Conservation (phyloP, 2,888 invertebrate genomes). For the Gymnocheta viridis region DNA sequence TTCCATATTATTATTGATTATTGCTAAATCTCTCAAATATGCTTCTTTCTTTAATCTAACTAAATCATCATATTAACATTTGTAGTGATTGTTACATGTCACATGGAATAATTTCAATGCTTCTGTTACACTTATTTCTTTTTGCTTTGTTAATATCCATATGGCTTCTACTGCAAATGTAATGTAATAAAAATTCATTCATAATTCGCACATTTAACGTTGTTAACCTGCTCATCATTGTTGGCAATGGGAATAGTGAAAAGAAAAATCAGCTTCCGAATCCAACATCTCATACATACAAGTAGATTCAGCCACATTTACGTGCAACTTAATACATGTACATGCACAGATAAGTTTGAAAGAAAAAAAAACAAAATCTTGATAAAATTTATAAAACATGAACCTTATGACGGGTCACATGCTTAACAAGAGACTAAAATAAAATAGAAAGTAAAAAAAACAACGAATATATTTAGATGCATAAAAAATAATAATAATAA, state of each 20-base stretch:
- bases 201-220: conserved; percentile 64
- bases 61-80: not conserved
- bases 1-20: no score
- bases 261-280: not conserved
- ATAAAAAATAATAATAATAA: conserved; percentile 50
- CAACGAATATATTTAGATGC: conserved; percentile 30
- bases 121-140: not conserved
- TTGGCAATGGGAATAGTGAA: conserved; percentile 24
- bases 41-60: not conserved
- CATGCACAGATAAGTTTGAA: conserved; percentile 11
- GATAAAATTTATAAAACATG: conserved; percentile 58
- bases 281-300: not conserved
- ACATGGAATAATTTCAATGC: not conserved
- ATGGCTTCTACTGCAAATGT: conserved; percentile 37
- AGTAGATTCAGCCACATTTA: conserved; percentile 1
- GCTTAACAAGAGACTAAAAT: conserved; percentile 54
- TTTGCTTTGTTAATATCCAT: not conserved
- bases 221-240: conserved; percentile 64
- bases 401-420: conserved; percentile 68
- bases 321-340: conserved; percentile 23
- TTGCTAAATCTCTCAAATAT: not conserved
- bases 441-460: conserved; percentile 14
- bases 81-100: not conserved
- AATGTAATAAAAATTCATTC: conserved; percentile 56
- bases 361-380: not conserved